These are phyloP conservation scores for Vandiemenella viatica DNA, from an alignment of 2,888 invertebrate species.

Conservation along the genomic window DNA sequence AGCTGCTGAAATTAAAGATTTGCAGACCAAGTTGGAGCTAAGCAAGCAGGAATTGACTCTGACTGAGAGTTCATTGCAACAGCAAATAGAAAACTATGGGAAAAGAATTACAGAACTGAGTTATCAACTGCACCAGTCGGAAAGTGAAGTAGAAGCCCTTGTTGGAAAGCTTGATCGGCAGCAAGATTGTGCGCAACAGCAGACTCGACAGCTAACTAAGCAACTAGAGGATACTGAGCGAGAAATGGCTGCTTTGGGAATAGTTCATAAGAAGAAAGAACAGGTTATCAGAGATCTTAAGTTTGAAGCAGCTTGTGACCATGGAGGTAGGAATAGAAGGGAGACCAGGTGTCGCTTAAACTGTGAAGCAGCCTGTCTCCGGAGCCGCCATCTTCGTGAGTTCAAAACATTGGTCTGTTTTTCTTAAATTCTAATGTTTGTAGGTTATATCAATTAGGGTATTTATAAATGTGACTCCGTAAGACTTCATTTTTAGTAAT, in stretches of 20 bases:
- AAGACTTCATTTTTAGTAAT: no score
- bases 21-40: neutral
- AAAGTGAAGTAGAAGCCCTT: slow-evolving; percentile 6
- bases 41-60: neutral
- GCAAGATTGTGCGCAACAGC: slow-evolving; percentile 5
- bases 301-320: neutral
- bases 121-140: slow-evolving; percentile 3
- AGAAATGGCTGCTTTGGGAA: neutral
- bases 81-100: neutral
- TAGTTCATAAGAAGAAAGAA: neutral
- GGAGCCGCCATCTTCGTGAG: no score
- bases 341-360: no score
- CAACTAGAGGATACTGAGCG: neutral
- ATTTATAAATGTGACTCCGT: no score
- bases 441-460: no score
- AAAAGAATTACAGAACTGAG: slow-evolving; percentile 3
- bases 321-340: no score
- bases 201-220: slow-evolving; percentile 5
- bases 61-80: no score
- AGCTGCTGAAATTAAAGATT: neutral
- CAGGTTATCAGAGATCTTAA: neutral
- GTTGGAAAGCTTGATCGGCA: slow-evolving; percentile 8
- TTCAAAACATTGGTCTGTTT: no score
- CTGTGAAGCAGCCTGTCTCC: no score
- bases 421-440: no score